Evolutionary conservation across 2,888 invertebrate species (phyloP).

Genomic region (Scaptomyza cyrtandrae): DNA sequence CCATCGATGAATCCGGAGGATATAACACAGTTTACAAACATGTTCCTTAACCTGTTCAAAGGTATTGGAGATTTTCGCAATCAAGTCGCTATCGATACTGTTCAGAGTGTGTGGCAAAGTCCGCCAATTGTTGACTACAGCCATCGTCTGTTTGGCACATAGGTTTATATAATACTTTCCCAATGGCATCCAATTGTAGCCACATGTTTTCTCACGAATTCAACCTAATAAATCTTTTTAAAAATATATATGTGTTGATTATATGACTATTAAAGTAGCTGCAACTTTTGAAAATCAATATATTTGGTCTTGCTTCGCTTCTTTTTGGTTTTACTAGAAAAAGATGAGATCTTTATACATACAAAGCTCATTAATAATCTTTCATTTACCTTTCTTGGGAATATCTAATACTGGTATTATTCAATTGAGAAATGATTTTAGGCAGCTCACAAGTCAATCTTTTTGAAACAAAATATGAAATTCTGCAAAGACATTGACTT

Average conservation of each 20-base stretch:
- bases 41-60: conserved; percentile 66
- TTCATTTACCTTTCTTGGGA: too few relatives aligned
- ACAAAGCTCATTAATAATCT: too few relatives aligned
- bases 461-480: too few relatives aligned
- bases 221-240: background rate
- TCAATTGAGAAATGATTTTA: too few relatives aligned
- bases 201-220: background rate
- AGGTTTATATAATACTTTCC: conserved; percentile 2
- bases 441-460: too few relatives aligned
- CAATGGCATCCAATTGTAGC: too few relatives aligned
- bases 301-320: background rate
- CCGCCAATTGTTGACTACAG: conserved; percentile 63
- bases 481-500: too few relatives aligned
- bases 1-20: conserved; percentile 58
- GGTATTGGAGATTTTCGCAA: conserved; percentile 66
- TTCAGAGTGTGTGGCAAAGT: conserved; percentile 72
- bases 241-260: too few relatives aligned
- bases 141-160: conserved; percentile 59
- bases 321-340: background rate
- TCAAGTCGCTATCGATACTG: conserved; percentile 59
- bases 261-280: conserved; percentile 6
- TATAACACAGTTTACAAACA: conserved; percentile 57
- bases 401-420: too few relatives aligned
- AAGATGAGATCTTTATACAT: too few relatives aligned
- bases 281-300: background rate